Percentiles rank a stretch among this genome's conserved stretches.
Evolutionary conservation across 1,140 invertebrate genomes (phyloP).

Genomic region (Drosophila navojoa): DNA sequence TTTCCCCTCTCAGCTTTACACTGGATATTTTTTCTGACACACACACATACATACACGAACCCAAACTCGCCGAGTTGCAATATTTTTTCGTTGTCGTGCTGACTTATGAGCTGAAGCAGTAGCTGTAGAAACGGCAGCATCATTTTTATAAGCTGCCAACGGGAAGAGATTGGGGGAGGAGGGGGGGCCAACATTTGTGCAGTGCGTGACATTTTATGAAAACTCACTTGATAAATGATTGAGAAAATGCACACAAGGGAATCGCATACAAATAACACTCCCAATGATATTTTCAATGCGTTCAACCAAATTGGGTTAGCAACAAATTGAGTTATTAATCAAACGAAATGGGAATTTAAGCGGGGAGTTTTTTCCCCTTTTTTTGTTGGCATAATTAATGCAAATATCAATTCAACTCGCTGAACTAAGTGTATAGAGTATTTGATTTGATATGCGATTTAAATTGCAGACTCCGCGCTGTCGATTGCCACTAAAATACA

Average conservation of each 20-base stretch:
- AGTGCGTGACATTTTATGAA: slow-evolving; percentile 75
- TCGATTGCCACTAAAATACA: slow-evolving; percentile 51
- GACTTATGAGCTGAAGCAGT: slow-evolving; percentile 40
- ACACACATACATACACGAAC: neutral
- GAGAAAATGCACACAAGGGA: slow-evolving; percentile 31
- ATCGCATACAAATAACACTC: slow-evolving; percentile 32
- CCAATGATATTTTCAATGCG: slow-evolving; percentile 51
- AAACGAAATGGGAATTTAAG: neutral
- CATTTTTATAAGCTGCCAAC: slow-evolving; percentile 66
- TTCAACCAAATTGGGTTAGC: slow-evolving; percentile 59
- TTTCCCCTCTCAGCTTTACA: slow-evolving; percentile 18
- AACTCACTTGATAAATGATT: slow-evolving; percentile 80
- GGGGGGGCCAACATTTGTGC: slow-evolving; percentile 60
- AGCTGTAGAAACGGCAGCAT: slow-evolving; percentile 39
- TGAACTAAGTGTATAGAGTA: neutral
- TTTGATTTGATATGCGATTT: neutral
- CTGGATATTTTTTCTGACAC: slow-evolving; percentile 62
- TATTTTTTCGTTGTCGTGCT: slow-evolving; percentile 46
- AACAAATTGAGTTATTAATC: slow-evolving; percentile 24
- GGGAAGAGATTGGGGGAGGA: too few species aligned
- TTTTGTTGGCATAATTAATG: too few species aligned
- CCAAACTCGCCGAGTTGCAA: slow-evolving; percentile 31
- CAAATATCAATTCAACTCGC: too few species aligned
- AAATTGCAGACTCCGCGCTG: slow-evolving; percentile 11
- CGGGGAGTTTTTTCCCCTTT: too few species aligned